Evolutionary conservation across 53 echinoderm and acorn worm genomes (phyloP).

Genomic region (Stichopus horrens): DNA sequence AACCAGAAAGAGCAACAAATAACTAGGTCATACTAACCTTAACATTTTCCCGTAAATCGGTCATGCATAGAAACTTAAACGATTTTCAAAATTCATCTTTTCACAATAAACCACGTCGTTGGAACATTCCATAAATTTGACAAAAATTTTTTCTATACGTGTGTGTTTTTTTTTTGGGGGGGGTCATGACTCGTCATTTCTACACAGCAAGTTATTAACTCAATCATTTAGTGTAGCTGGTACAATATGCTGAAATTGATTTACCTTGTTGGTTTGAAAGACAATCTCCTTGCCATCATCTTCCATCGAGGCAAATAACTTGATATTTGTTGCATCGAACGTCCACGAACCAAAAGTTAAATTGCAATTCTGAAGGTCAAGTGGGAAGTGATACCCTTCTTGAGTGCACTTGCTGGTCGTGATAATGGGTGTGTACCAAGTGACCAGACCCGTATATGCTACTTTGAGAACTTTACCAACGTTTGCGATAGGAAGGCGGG

Average conservation of each 20-base stretch:
- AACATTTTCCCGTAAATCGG: neutral
- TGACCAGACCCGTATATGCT: neutral
- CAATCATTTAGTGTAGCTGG: too few species aligned
- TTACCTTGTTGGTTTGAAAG: slow-evolving; percentile 30
- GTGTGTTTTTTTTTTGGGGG: too few species aligned
- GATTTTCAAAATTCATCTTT: too few species aligned
- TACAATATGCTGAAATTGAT: too few species aligned
- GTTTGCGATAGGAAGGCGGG: neutral
- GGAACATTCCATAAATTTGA: too few species aligned
- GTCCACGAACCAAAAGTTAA: slow-evolving; percentile 32
- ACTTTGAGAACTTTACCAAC: neutral
- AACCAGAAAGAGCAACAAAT: too few species aligned
- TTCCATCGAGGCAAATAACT: neutral
- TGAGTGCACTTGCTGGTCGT: slow-evolving; percentile 2
- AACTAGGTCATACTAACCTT: too few species aligned
- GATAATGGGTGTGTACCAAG: slow-evolving; percentile 34
- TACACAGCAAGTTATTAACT: neutral
- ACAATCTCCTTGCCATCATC: neutral
- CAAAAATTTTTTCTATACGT: too few species aligned
- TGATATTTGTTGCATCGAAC: slow-evolving; percentile 5
- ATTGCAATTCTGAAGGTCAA: slow-evolving; percentile 34
- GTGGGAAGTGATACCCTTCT: slow-evolving; percentile 20
- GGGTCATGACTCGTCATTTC: neutral
- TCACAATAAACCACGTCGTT: too few species aligned
- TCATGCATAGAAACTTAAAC: neutral